These are phyloP conservation scores for Tiphia femorata DNA, from an alignment of 2,888 invertebrate genomes.

Conservation along the genomic window DNA sequence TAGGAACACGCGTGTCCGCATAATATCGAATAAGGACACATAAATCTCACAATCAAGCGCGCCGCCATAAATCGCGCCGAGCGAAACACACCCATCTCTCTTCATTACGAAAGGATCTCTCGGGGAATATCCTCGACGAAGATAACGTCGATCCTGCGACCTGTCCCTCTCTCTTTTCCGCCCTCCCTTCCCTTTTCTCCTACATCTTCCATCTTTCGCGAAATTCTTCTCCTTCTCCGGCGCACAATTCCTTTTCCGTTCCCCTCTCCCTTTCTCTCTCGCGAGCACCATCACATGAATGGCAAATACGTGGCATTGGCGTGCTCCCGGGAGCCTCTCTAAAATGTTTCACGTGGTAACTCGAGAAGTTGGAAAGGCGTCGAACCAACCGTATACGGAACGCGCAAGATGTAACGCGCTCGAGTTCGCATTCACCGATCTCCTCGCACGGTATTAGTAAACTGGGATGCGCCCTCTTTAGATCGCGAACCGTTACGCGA, in stretches of 20 bases:
- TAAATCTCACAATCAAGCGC: conserved; percentile 25
- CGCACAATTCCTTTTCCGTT: conserved; percentile 25
- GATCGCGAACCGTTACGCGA: too few relatives aligned
- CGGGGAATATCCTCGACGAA: conserved; percentile 16
- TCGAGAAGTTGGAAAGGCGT: conserved; percentile 14
- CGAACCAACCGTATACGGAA: background rate
- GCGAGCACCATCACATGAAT: background rate
- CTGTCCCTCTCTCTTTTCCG: background rate
- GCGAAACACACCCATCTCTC: conserved; percentile 37
- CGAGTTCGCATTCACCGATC: too few relatives aligned
- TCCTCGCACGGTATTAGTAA: too few relatives aligned
- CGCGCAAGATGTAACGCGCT: too few relatives aligned
- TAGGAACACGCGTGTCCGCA: too few relatives aligned
- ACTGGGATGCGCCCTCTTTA: too few relatives aligned
- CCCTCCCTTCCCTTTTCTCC: background rate
- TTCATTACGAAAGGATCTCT: conserved; percentile 36
- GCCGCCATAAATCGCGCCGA: conserved; percentile 30
- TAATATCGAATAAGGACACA: conserved; percentile 6
- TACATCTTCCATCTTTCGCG: background rate
- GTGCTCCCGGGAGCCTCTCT: conserved; percentile 13
- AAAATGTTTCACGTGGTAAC: conserved; percentile 11
- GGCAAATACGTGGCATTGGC: conserved; percentile 16
- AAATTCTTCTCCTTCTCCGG: background rate
- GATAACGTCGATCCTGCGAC: conserved; percentile 21
- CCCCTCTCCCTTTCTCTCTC: conserved; percentile 18